Percentiles rank a stretch among this genome's conserved stretches.
Conservation (phyloP, 2,888 invertebrate genomes). For the Augiades crinisus region DNA sequence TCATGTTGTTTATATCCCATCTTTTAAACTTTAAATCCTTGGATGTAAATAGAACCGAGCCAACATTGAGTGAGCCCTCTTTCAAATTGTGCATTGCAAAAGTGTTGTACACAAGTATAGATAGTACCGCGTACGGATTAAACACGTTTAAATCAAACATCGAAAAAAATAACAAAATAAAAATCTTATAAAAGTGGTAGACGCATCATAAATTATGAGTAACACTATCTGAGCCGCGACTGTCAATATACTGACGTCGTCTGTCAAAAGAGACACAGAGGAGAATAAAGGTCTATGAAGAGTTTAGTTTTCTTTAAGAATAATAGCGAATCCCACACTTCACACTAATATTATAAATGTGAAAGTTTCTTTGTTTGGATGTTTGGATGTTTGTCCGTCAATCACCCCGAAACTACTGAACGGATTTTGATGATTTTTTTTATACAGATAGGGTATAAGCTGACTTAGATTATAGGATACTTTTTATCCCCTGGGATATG, state of each 20-base stretch:
- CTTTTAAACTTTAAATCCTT: slow-evolving; percentile 41
- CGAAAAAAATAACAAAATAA: slow-evolving; percentile 44
- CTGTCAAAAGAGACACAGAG: too few relatives aligned
- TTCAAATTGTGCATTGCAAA: slow-evolving; percentile 7
- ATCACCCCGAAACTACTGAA: too few relatives aligned
- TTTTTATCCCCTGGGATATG: too few relatives aligned
- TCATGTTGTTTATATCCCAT: slow-evolving; percentile 50
- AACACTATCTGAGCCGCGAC: not conserved
- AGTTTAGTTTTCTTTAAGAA: too few relatives aligned
- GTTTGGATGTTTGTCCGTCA: too few relatives aligned
- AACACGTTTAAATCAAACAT: slow-evolving; percentile 53
- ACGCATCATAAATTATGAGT: slow-evolving; percentile 7
- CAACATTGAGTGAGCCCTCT: slow-evolving; percentile 45
- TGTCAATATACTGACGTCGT: not conserved
- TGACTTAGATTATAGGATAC: too few relatives aligned
- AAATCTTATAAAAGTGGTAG: slow-evolving; percentile 16
- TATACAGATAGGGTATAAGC: too few relatives aligned
- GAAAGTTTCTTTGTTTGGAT: too few relatives aligned
- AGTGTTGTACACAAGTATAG: slow-evolving; percentile 23
- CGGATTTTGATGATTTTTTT: too few relatives aligned
- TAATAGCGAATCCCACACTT: too few relatives aligned
- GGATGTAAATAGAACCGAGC: slow-evolving; percentile 56
- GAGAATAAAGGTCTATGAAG: too few relatives aligned
- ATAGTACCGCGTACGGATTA: slow-evolving; percentile 38
- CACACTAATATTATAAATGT: too few relatives aligned